These are phyloP conservation scores for Mesoclemmys tuberculata DNA, from an alignment of 2,113 vertebrate genomes.

Conservation along the genomic window DNA sequence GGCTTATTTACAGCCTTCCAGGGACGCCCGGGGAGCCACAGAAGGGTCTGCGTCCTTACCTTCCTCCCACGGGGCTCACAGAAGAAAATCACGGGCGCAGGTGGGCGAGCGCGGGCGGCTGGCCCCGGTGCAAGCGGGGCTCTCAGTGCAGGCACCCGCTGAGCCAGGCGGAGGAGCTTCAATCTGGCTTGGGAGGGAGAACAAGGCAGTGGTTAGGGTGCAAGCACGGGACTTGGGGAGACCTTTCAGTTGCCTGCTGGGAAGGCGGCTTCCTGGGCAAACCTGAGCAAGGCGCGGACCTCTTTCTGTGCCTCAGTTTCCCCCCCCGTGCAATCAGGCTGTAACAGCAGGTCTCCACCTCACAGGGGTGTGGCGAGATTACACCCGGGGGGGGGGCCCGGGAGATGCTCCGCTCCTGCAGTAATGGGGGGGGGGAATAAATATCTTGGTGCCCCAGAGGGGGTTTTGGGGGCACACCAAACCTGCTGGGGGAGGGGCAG, in stretches of 20 bases:
- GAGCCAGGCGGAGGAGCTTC: not conserved
- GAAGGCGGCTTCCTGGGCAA: not conserved
- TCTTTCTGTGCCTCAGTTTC: not conserved
- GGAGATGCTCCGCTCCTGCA: too few species aligned
- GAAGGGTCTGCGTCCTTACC: not conserved
- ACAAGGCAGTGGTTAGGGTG: not conserved
- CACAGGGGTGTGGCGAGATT: too few species aligned
- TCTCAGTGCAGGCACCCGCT: not conserved
- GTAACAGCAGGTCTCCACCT: too few species aligned
- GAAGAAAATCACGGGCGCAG: too few species aligned
- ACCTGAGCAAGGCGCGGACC: not conserved
- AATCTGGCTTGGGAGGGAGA: not conserved
- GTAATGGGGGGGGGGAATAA: accelerated
- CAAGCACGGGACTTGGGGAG: not conserved
- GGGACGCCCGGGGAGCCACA: not conserved
- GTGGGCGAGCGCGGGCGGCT: too few species aligned
- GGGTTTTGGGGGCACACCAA: too few species aligned
- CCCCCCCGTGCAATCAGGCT: not conserved
- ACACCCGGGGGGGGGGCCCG: too few species aligned
- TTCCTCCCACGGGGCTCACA: not conserved
- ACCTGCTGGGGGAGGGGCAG: too few species aligned
- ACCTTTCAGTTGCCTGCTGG: not conserved
- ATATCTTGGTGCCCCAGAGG: too few species aligned
- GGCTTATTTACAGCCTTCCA: not conserved
- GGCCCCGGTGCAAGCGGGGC: not conserved